These are phyloP conservation scores for Lichenostomus cassidix DNA, from an alignment of 2,113 vertebrate species.

Conservation along the genomic window DNA sequence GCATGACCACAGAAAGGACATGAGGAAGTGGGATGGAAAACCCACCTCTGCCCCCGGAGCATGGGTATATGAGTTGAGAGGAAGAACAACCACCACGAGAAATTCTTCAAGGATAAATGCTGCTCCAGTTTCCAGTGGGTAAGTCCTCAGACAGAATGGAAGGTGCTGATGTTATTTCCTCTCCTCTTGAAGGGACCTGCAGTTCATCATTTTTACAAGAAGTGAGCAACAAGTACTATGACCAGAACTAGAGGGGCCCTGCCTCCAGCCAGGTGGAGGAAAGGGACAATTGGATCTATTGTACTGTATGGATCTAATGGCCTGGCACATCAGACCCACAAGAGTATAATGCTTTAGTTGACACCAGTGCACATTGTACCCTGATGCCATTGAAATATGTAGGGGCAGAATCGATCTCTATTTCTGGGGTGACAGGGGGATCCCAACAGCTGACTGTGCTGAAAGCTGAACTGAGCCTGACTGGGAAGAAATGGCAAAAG, in stretches of 20 bases:
- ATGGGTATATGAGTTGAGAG: not conserved
- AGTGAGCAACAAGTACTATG: not conserved
- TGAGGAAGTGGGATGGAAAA: not conserved
- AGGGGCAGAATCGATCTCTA: not conserved
- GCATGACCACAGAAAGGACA: not conserved
- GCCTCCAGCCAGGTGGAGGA: not conserved
- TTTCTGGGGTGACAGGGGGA: not conserved
- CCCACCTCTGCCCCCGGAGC: not conserved
- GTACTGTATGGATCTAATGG: not conserved
- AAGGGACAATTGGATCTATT: not conserved
- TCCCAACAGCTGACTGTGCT: too few species aligned
- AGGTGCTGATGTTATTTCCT: not conserved
- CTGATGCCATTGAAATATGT: not conserved
- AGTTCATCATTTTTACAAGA: not conserved
- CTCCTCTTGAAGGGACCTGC: not conserved
- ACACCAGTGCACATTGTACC: not conserved
- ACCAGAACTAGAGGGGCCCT: not conserved
- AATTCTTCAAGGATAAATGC: not conserved
- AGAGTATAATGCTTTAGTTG: not conserved
- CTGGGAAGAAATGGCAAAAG: too few species aligned
- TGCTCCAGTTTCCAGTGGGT: not conserved
- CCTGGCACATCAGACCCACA: not conserved
- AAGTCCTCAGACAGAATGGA: not conserved
- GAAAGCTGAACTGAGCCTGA: too few species aligned
- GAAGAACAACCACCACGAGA: not conserved